Percentiles rank a stretch among this genome's conserved stretches.
Evolutionary conservation across 1,140 invertebrate species (phyloP).

Genomic region (Lethrus apterus): DNA sequence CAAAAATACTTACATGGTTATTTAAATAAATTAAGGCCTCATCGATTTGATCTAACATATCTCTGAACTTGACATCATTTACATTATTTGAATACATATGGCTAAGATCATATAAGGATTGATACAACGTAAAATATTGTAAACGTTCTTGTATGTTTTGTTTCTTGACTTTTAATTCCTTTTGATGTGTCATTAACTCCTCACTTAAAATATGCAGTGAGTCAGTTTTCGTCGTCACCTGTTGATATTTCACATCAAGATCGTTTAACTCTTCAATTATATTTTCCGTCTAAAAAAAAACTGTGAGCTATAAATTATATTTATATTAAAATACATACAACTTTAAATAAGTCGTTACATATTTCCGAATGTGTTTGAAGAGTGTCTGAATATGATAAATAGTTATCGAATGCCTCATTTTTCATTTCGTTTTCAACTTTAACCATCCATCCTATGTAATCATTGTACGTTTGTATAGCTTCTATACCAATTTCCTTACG

Average conservation of each 20-base stretch:
- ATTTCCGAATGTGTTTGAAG: constrained; percentile 23
- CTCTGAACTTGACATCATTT: constrained; percentile 69
- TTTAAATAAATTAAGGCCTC: constrained; percentile 80
- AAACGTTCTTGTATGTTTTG: constrained; percentile 73
- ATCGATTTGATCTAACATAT: constrained; percentile 77
- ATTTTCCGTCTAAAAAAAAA: constrained; percentile 53
- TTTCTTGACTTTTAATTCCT: constrained; percentile 67
- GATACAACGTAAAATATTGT: constrained; percentile 82
- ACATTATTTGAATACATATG: constrained; percentile 68
- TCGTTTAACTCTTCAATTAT: constrained; percentile 63
- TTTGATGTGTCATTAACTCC: constrained; percentile 80
- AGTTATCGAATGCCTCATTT: constrained; percentile 37
- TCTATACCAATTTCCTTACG: too few relatives aligned
- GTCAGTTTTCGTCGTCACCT: constrained; percentile 85
- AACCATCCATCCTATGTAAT: constrained; percentile 38
- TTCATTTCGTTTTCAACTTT: constrained; percentile 38
- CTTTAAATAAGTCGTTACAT: constrained; percentile 59
- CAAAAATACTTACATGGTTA: constrained; percentile 59
- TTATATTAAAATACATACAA: constrained; percentile 41
- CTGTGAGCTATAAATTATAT: constrained; percentile 13
- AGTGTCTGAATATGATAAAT: constrained; percentile 30
- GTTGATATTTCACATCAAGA: constrained; percentile 69
- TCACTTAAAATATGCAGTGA: constrained; percentile 84
- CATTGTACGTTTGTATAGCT: constrained; percentile 37
- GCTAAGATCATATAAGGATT: constrained; percentile 60